Evolutionary conservation across 2,888 invertebrate species (phyloP).

Genomic region (Salpingus planirostris): DNA sequence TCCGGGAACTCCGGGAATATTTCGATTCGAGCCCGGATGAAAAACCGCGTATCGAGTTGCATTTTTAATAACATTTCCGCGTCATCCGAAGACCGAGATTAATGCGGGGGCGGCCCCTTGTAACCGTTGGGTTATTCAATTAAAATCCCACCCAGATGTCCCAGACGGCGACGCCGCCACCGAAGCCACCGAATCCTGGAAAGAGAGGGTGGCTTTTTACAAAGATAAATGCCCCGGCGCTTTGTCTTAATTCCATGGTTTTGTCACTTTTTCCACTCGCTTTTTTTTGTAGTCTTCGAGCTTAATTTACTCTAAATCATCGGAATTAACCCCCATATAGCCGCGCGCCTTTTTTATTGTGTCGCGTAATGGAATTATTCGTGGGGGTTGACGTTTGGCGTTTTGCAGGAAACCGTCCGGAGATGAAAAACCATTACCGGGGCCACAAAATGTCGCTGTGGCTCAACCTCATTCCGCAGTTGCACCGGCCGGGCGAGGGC

Average conservation of each 20-base stretch:
- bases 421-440: conserved; percentile 75
- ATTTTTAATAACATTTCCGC: conserved; percentile 19
- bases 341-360: too few species aligned
- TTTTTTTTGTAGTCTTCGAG: conserved; percentile 1
- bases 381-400: too few species aligned
- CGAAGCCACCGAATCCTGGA: conserved; percentile 14
- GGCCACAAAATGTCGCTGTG: conserved; percentile 87
- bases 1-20: too few species aligned
- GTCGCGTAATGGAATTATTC: too few species aligned
- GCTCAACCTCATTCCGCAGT: conserved; percentile 78
- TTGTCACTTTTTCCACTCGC: conserved; percentile 14
- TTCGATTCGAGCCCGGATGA: conserved; percentile 10
- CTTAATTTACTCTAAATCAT: conserved; percentile 5
- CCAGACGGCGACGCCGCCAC: conserved; percentile 7
- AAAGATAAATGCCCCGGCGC: conserved; percentile 17
- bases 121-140: conserved; percentile 19
- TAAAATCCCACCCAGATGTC: conserved; percentile 23
- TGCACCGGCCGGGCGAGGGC: conserved; percentile 70
- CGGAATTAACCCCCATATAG: too few species aligned
- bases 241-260: conserved; percentile 21
- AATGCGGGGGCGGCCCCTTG: conserved; percentile 17
- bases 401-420: conserved; percentile 52
- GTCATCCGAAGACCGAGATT: conserved; percentile 17
- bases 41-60: conserved; percentile 2
- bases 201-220: conserved; percentile 11